Conservation (phyloP, 2,797 vertebrate species). For the Eurystomus glaucurus region DNA sequence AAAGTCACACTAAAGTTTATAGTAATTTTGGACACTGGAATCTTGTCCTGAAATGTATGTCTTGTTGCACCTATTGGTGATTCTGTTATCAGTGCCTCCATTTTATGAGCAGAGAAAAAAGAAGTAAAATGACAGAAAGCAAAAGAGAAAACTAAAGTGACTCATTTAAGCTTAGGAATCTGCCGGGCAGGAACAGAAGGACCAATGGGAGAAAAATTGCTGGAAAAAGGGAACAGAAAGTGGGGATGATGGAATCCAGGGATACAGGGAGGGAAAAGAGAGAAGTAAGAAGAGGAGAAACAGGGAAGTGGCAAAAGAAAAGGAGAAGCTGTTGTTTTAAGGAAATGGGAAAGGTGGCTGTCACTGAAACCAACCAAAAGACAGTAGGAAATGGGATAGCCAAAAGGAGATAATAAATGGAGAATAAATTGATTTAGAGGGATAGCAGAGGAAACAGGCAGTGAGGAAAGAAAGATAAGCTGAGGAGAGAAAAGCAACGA, state of each 20-base stretch:
- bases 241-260: neutral
- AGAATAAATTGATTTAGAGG: neutral
- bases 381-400: neutral
- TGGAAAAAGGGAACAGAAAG: slow-evolving; percentile 52
- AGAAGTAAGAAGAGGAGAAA: slow-evolving; percentile 40
- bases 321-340: slow-evolving; percentile 37
- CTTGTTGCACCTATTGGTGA: neutral
- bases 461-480: neutral
- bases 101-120: neutral
- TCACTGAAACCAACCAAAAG: neutral
- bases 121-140: neutral
- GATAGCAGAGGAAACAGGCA: neutral
- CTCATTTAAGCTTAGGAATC: neutral
- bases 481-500: neutral
- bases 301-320: neutral
- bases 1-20: neutral
- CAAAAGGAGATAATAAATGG: neutral
- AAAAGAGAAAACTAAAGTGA: neutral
- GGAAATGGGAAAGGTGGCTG: neutral
- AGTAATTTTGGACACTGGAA: neutral
- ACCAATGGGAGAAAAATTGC: neutral
- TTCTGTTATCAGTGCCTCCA: neutral
- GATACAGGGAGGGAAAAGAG: neutral
- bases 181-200: neutral
- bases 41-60: neutral